Evolutionary conservation across 2,113 vertebrate genomes (phyloP).

Genomic region (Origma solitaria): DNA sequence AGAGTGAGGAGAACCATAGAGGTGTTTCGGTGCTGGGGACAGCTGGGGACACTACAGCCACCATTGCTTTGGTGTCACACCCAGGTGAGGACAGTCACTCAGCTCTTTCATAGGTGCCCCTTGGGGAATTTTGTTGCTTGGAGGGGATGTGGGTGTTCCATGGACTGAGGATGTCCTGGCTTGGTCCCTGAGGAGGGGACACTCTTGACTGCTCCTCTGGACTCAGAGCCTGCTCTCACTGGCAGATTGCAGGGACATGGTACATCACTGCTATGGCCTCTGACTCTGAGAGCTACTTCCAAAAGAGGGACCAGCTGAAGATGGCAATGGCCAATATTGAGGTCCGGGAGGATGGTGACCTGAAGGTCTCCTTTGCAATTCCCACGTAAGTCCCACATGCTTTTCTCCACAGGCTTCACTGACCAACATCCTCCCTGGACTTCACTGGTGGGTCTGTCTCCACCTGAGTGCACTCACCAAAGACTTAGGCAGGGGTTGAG

Average conservation of each 20-base stretch:
- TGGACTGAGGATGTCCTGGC: background rate
- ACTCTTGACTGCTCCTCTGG: background rate
- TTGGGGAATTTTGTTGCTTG: background rate
- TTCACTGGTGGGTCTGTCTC: background rate
- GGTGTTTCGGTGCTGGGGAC: background rate
- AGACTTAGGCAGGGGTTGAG: background rate
- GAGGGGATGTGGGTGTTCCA: background rate
- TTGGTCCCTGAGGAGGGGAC: fast-evolving
- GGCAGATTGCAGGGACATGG: constrained; percentile 36
- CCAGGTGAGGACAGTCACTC: background rate
- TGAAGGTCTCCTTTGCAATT: constrained; percentile 18
- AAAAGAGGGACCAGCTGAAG: background rate
- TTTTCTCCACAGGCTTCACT: background rate
- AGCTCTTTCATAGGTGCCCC: background rate
- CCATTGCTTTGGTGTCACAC: background rate
- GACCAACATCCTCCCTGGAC: background rate
- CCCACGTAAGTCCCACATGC: background rate
- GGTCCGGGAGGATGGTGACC: fast-evolving
- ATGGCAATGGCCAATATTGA: background rate
- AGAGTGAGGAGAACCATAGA: background rate
- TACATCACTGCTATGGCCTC: constrained; percentile 20
- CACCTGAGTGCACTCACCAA: background rate
- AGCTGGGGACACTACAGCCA: background rate
- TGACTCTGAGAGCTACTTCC: background rate
- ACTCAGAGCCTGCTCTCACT: background rate